A percentile compares a stretch with the other conserved stretches of the same genome.
Evolutionary conservation across 2,888 invertebrate genomes (phyloP).

Genomic region (Amphipyra berbera): DNA sequence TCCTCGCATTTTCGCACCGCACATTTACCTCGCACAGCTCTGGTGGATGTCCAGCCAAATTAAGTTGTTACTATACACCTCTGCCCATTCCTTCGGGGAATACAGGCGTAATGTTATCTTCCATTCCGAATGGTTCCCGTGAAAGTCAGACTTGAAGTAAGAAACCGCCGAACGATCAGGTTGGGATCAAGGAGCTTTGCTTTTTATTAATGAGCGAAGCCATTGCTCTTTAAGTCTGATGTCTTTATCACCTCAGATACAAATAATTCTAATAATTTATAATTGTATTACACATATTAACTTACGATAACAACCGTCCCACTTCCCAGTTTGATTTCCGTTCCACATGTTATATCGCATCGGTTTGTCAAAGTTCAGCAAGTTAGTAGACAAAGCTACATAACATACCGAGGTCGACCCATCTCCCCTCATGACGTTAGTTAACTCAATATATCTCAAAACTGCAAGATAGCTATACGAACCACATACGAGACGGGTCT

Average conservation of each 20-base stretch:
- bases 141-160: too few species aligned
- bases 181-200: too few species aligned
- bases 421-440: slow-evolving; percentile 10
- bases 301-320: slow-evolving; percentile 20
- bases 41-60: too few species aligned
- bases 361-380: slow-evolving; percentile 29
- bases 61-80: too few species aligned
- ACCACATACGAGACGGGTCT: too few species aligned
- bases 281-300: neutral
- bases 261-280: neutral
- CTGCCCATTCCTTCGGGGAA: too few species aligned
- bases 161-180: too few species aligned
- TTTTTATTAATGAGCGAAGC: too few species aligned
- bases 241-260: neutral
- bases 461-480: slow-evolving; percentile 11
- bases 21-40: too few species aligned
- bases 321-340: slow-evolving; percentile 40
- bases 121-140: too few species aligned
- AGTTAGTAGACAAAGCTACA: slow-evolving; percentile 20
- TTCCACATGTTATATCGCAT: slow-evolving; percentile 31
- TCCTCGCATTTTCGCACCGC: too few species aligned
- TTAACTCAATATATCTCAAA: slow-evolving; percentile 22
- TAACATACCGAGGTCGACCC: slow-evolving; percentile 22
- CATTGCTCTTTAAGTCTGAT: neutral
- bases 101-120: too few species aligned